Evolutionary conservation across 1,140 invertebrate genomes (phyloP), one percentile per base, ranked within the genome.

Genomic region (Diabrotica virgifera): DNA sequence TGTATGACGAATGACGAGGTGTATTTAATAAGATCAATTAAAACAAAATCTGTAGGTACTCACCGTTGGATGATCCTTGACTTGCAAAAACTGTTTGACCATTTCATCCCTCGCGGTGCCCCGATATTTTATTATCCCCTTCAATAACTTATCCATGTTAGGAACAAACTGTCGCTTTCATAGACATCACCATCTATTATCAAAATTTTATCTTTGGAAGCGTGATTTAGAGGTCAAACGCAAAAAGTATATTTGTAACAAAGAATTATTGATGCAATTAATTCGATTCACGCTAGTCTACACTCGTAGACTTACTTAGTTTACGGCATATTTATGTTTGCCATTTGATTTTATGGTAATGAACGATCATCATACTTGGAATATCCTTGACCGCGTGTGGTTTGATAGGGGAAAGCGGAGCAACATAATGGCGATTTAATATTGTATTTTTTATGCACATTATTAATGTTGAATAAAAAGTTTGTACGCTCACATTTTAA

Each of bases 11-110:
- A 24, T 24, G 24, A 24, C 24, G 24, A 24, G 24, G 24, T 24
- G 24, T 24, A 24, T 24, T 24, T 24, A 24, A 24, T 24, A 24
- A 24, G 24, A 24, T 24, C 24, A 24, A 24, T 24, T 24, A 24
- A 24, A 24, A 4, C 4, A 24, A 24, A 4, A 2, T 1, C 24
- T 24, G 13, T 11, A 50, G 35, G 14, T 46, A 82, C 86, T 85
- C 82, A 95, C 94, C 84, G 89, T 87, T 10, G 93, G 93, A 82
- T 94, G 86, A 81, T 95, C 89, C 76, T 84, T 86, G 65, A 96
- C 92, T 85, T 90, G 82, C 79, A 92, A 80, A 80, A 96, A 96
- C 79, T 96, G 92, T 80, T 94, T 87, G 11, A 96, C 91, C 92
- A 96, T 94, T 76, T 85, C 88, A 66, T 88, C 85, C 67, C 90